Conservation (phyloP, 2,888 invertebrate species). For the Lottia gigantea region DNA sequence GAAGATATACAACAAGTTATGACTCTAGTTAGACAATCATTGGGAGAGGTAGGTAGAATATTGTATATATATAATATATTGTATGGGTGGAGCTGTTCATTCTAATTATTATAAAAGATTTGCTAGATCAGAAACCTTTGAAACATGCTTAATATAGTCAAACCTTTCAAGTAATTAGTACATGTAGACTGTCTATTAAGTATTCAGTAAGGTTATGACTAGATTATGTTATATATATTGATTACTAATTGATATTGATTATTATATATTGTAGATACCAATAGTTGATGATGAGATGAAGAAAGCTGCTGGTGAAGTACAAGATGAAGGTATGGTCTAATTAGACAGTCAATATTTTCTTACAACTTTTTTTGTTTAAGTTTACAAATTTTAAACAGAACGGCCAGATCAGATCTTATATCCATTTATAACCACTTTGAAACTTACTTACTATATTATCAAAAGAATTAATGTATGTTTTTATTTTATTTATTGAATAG, state of each 20-base stretch:
- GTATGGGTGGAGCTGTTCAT: not conserved
- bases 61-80: slow-evolving; percentile 22
- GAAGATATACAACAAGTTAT: slow-evolving; percentile 85
- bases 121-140: no score
- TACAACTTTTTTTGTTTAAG: not conserved
- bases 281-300: slow-evolving; percentile 75
- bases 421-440: no score
- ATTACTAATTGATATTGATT: not conserved
- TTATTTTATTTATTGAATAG: slow-evolving; percentile 30
- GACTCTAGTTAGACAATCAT: slow-evolving; percentile 78
- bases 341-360: not conserved
- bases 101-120: not conserved
- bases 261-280: slow-evolving; percentile 70
- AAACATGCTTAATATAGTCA: no score
- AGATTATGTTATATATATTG: not conserved
- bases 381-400: no score
- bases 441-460: no score
- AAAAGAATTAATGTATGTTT: no score
- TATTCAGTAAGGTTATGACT: not conserved
- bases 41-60: slow-evolving; percentile 75
- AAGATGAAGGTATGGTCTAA: slow-evolving; percentile 58
- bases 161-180: no score
- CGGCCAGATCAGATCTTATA: no score
- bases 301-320: slow-evolving; percentile 78
- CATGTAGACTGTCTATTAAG: no score